Conservation (phyloP, 2,113 vertebrate genomes). For the Notarius lentiginosus region DNA sequence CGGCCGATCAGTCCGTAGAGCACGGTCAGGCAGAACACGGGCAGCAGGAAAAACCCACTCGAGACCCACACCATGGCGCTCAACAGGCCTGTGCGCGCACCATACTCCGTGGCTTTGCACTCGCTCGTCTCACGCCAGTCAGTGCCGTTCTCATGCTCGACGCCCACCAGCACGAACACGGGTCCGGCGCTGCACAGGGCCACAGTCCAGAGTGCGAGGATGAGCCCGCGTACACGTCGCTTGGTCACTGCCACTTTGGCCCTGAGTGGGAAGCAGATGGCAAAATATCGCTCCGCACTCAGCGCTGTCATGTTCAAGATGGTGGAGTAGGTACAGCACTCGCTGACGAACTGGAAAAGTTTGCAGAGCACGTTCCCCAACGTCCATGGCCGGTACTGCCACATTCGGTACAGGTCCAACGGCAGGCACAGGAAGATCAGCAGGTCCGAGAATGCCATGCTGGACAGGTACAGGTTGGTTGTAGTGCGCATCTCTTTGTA, state of each 20-base stretch:
- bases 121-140: constrained; percentile 83
- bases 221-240: constrained; percentile 84
- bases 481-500: constrained; percentile 94
- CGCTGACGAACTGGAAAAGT: constrained; percentile 94
- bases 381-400: constrained; percentile 94
- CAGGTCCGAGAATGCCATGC: constrained; percentile 95
- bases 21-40: constrained; percentile 92
- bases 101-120: constrained; percentile 90
- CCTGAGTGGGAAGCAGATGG: constrained; percentile 90
- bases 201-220: constrained; percentile 88
- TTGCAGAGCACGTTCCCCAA: constrained; percentile 91
- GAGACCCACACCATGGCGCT: constrained; percentile 95
- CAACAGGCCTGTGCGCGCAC: constrained; percentile 88
- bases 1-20: constrained; percentile 95
- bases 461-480: constrained; percentile 94
- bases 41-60: constrained; percentile 92
- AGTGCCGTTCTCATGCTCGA: constrained; percentile 82
- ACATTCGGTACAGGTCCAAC: constrained; percentile 91
- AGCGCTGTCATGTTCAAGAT: constrained; percentile 95
- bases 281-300: constrained; percentile 93
- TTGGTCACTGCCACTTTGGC: constrained; percentile 94
- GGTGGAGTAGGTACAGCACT: constrained; percentile 94
- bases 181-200: constrained; percentile 88
- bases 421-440: constrained; percentile 97
- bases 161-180: constrained; percentile 91